Percentiles rank a stretch among this genome's conserved stretches.
Evolutionary conservation across 2,797 vertebrate genomes (phyloP).

Genomic region (Furcifer pardalis): DNA sequence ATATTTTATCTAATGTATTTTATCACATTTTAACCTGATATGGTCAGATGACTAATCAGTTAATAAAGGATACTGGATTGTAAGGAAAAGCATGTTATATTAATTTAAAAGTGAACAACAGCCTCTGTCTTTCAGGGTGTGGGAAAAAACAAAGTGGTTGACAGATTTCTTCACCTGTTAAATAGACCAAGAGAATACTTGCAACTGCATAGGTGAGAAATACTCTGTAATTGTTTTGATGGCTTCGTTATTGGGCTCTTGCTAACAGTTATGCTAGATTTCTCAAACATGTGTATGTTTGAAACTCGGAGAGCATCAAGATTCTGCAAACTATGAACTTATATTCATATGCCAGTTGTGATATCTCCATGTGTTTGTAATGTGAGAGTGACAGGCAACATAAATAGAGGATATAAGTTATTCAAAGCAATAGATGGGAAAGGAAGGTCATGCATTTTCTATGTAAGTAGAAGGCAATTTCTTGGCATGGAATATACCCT

Average conservation of each 20-base stretch:
- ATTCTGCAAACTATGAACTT: not conserved
- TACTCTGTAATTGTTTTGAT: not conserved
- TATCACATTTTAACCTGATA: too few relatives aligned
- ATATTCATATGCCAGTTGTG: not conserved
- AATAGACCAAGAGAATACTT: conserved; percentile 96
- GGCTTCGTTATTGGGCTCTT: not conserved
- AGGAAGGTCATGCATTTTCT: not conserved
- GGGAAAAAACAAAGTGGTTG: conserved; percentile 97
- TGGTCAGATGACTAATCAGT: too few relatives aligned
- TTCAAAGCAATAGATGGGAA: not conserved
- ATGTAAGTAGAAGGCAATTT: not conserved
- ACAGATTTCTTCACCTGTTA: conserved; percentile 94
- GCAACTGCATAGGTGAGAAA: conserved; percentile 92
- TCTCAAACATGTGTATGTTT: not conserved
- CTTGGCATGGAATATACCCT: not conserved
- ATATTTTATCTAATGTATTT: too few relatives aligned
- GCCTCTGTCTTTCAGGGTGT: conserved; percentile 84
- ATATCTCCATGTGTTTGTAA: not conserved
- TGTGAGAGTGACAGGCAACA: not conserved
- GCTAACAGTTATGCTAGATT: not conserved
- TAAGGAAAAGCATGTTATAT: conserved; percentile 11
- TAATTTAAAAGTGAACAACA: conserved; percentile 1
- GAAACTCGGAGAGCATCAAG: too few relatives aligned
- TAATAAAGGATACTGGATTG: too few relatives aligned
- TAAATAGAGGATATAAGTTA: not conserved